These are phyloP conservation scores for Neogale vison DNA, from an alignment of 2,113 vertebrate genomes.

Conservation along the genomic window DNA sequence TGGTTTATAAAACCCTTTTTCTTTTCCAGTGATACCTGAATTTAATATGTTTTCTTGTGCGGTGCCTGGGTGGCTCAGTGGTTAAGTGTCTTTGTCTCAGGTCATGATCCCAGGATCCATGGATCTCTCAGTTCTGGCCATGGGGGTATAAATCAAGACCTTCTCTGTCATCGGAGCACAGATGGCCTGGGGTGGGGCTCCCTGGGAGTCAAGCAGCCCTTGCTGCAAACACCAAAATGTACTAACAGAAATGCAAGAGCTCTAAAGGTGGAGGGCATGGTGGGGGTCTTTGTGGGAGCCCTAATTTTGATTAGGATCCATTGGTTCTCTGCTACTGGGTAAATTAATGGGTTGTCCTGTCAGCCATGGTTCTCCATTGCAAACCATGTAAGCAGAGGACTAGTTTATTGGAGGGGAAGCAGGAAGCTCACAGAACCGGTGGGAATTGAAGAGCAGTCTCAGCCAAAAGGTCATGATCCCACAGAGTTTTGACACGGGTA, in stretches of 20 bases:
- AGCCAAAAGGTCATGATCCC: neutral
- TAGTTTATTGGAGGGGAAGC: slow-evolving; percentile 38
- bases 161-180: neutral
- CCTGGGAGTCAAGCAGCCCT: neutral
- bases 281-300: neutral
- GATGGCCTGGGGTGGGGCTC: neutral
- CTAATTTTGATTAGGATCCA: neutral
- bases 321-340: neutral
- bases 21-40: neutral
- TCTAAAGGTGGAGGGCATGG: neutral
- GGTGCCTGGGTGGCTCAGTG: too few species aligned
- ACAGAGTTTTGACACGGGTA: neutral
- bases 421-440: neutral
- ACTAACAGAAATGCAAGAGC: neutral
- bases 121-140: neutral
- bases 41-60: neutral
- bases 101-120: too few species aligned
- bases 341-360: neutral
- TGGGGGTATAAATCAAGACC: neutral
- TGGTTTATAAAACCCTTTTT: neutral
- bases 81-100: too few species aligned
- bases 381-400: slow-evolving; percentile 16
- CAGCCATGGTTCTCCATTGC: neutral
- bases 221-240: neutral
- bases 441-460: neutral